Evolutionary conservation across 53 echinoderm and acorn worm species (phyloP).

Genomic region (Actinopyga echinites): DNA sequence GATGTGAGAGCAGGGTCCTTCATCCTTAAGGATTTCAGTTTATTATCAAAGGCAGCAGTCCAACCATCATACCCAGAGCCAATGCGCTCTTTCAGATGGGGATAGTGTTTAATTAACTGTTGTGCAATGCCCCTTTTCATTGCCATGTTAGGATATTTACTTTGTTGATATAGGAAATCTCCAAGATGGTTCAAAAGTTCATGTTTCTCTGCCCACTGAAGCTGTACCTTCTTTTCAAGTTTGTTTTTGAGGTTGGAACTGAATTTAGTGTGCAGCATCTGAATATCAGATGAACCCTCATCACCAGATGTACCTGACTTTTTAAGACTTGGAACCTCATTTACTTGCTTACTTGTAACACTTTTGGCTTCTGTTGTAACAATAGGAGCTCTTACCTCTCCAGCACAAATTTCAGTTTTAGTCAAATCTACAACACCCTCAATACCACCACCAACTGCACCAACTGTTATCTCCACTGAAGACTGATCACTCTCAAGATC

Average conservation of each 20-base stretch:
- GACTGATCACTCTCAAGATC: background rate
- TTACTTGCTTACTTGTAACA: too few species aligned
- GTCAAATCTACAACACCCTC: background rate
- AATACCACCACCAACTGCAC: background rate
- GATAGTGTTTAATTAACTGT: background rate
- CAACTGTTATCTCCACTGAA: background rate
- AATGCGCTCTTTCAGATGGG: background rate
- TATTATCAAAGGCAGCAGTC: slow-evolving; percentile 22
- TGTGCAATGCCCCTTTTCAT: background rate
- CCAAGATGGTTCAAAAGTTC: slow-evolving; percentile 1
- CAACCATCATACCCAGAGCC: background rate
- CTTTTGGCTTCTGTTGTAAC: too few species aligned
- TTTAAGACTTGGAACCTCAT: too few species aligned
- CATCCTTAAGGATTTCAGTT: slow-evolving; percentile 11
- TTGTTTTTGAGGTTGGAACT: background rate
- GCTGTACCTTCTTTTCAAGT: slow-evolving; percentile 1
- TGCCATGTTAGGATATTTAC: slow-evolving; percentile 2
- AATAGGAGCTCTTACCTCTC: too few species aligned
- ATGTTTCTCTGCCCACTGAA: background rate
- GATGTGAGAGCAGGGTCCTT: background rate
- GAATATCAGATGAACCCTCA: background rate
- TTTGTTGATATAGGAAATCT: slow-evolving; percentile 5
- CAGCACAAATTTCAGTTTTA: too few species aligned
- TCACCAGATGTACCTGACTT: background rate
- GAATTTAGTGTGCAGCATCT: background rate